phyloP scores from a whole-genome alignment of 2,888 invertebrate species.

The Diachrysia chrysitis region DNA sequence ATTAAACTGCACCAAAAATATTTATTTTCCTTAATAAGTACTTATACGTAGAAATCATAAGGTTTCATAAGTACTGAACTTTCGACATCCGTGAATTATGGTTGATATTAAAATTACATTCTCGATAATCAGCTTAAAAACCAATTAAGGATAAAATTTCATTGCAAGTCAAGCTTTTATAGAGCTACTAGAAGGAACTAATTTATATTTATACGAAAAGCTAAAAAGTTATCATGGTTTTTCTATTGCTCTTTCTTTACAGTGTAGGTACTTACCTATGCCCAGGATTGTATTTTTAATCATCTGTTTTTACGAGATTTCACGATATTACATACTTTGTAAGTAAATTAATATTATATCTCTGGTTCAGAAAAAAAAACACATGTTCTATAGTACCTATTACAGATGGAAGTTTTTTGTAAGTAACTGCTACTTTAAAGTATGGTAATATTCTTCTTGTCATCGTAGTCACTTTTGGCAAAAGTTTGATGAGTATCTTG shows the following conservation, averaged over 20 bases:
- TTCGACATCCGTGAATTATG: constrained; percentile 41
- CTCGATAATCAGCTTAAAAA: constrained; percentile 3
- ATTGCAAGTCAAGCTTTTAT: background rate
- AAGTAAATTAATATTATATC: too few species aligned
- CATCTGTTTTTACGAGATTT: too few species aligned
- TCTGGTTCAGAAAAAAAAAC: too few species aligned
- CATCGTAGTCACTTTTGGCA: background rate
- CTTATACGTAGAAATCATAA: constrained; percentile 28
- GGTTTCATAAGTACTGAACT: constrained; percentile 24
- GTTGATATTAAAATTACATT: constrained; percentile 31
- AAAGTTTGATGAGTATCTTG: background rate
- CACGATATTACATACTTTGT: too few species aligned
- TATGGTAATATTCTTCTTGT: too few species aligned
- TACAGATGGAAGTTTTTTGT: too few species aligned
- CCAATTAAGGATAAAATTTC: constrained; percentile 15
- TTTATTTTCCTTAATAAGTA: constrained; percentile 45
- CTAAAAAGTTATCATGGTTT: background rate
- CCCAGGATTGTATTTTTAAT: too few species aligned
- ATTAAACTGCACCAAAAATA: constrained; percentile 44
- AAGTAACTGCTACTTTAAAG: too few species aligned
- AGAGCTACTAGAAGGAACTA: background rate
- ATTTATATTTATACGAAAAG: background rate
- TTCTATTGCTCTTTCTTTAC: too few species aligned
- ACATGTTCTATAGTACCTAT: too few species aligned
- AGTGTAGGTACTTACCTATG: too few species aligned